Evolutionary conservation across 2,797 vertebrate genomes (phyloP).

Genomic region (Coracias cyanogaster): DNA sequence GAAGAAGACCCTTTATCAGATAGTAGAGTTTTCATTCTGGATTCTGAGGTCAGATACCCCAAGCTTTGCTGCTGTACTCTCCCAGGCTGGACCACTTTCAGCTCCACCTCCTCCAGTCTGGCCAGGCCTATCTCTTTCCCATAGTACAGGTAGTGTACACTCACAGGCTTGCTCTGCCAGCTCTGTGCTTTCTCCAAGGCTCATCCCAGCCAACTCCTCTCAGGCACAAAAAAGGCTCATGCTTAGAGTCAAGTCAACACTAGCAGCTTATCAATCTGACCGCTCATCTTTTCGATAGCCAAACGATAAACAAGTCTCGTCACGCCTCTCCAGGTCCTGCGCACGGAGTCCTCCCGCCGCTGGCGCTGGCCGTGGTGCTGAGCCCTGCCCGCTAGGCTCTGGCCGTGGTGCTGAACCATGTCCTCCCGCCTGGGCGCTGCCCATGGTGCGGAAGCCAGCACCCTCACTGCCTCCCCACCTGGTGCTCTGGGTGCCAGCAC

Average conservation of each 20-base stretch:
- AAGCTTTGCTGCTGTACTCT: neutral
- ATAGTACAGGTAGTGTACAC: rapidly evolving
- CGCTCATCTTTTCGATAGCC: rapidly evolving
- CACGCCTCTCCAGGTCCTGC: rapidly evolving
- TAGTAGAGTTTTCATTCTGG: neutral
- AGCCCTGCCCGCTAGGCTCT: neutral
- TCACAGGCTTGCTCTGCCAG: rapidly evolving
- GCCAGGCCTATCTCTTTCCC: neutral
- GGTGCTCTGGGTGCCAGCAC: rapidly evolving
- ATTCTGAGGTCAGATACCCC: neutral
- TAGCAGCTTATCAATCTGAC: rapidly evolving
- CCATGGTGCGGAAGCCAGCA: neutral
- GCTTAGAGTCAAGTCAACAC: neutral
- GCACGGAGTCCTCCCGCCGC: neutral
- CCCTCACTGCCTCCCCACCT: rapidly evolving
- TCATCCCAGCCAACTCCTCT: neutral
- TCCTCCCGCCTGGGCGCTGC: neutral
- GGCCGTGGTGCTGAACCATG: neutral
- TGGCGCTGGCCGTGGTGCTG: neutral
- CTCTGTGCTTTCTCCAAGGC: neutral
- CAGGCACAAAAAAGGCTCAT: neutral
- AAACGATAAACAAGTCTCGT: rapidly evolving
- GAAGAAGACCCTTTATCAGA: neutral
- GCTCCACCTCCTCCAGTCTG: neutral
- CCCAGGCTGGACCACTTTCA: neutral